Evolutionary conservation across 2,797 vertebrate genomes (phyloP).

Genomic region (Toxotes lorentzi): DNA sequence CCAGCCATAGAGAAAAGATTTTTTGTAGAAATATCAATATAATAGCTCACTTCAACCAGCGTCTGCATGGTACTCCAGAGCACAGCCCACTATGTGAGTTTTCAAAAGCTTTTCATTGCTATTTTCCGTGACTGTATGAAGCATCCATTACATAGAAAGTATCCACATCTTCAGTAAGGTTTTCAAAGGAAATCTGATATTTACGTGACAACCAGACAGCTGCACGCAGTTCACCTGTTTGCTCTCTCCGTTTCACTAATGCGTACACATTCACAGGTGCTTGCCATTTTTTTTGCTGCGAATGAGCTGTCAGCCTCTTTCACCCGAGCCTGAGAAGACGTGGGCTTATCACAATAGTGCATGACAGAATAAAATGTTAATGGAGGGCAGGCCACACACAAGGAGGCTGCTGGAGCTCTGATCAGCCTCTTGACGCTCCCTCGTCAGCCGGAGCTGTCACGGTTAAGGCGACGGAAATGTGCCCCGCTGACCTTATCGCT

Average conservation of each 20-base stretch:
- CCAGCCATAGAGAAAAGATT: conserved; percentile 21
- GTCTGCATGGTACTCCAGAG: conserved; percentile 26
- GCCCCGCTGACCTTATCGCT: conserved; percentile 31
- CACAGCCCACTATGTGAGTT: conserved; percentile 21
- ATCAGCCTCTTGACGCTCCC: conserved; percentile 34
- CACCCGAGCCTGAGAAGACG: conserved; percentile 58
- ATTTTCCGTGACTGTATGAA: conserved; percentile 19
- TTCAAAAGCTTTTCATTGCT: conserved; percentile 53
- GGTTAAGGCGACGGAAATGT: conserved; percentile 39
- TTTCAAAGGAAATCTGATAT: conserved; percentile 48
- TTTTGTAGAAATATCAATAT: conserved; percentile 51
- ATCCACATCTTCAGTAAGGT: conserved; percentile 15
- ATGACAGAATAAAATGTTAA: conserved; percentile 79
- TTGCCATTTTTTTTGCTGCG: conserved; percentile 61
- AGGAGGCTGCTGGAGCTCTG: conserved; percentile 49
- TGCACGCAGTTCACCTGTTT: conserved; percentile 41
- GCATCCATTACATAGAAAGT: conserved; percentile 10
- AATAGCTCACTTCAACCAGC: conserved; percentile 42
- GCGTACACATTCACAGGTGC: conserved; percentile 53
- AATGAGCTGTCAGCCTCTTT: conserved; percentile 74
- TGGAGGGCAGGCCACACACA: conserved; percentile 67
- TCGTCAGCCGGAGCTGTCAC: conserved; percentile 58
- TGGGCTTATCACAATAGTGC: conserved; percentile 72
- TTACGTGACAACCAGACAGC: conserved; percentile 20
- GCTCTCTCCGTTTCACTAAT: conserved; percentile 49